Base-by-base conservation (phyloP, 2,888 invertebrate species). In the Rapana venosa region DNA sequence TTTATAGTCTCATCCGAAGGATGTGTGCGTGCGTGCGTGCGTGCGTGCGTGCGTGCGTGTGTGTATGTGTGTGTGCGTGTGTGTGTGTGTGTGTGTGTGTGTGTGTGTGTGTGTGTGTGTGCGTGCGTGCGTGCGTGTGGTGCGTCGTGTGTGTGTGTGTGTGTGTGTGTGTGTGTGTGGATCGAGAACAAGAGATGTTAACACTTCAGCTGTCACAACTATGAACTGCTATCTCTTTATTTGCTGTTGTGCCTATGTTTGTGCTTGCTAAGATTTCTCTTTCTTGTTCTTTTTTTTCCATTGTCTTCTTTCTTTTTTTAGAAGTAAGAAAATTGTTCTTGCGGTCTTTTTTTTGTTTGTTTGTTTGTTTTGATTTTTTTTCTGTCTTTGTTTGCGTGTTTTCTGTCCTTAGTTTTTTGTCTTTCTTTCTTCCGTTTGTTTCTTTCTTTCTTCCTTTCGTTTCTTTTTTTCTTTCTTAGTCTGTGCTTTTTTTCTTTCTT, bases 121-220 rank as follows among this genome's bases (percentile, higher is more conserved):
- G 47, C 47, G 47, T 84, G 83, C 47, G 83, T 84, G 83, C 47
- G 47, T 84, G 47, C 47, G 83, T 47, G 83, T 84, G n/a, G n/a
- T n/a, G 83, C 58, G 84, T 84, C n/a, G 84, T 56, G 30, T 85
- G 85, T 58, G 85, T 58, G 85, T n/a, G 85, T 8, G 26, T n/a
- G 81, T 20, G 36, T 47, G 47, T 47, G 2, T 8, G 4, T 47
- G 47, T 47, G 4, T 47, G 47, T 47, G 8, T 47, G 47, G 47
- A 8, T 47, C 2, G 8, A 47, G 8, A 47, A 47, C 47, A 47
- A 47, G 47, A 47, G 47, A 47, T 47, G 47, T 47, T 47, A 47
- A 47, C 47, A 47, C 47, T 47, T 47, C 47, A 47, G 47, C 47
- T 47, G 47, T 47, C 47, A 47, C 47, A 47, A 47, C 8, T 8